Evolutionary conservation across 2,797 vertebrate species (phyloP), one percentile per base, ranked within the genome.

Genomic region (Salmo trutta): DNA sequence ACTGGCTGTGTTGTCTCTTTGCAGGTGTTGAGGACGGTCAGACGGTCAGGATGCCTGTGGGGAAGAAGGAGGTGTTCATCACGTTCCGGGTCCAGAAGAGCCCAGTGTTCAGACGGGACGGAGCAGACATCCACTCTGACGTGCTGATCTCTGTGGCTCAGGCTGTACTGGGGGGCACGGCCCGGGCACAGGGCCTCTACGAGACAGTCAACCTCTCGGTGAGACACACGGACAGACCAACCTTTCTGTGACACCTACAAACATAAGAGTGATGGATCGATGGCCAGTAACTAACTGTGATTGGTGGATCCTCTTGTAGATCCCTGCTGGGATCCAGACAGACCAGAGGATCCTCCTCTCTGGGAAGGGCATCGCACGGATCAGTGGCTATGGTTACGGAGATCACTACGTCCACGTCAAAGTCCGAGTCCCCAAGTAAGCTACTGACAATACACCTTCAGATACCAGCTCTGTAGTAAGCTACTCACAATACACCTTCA

Each of bases 401-500:
- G 98, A 99, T 85, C 98, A 99, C 92, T 99, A 98, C 75, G 92
- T 99, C 82, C 97, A 99, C 59, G 83, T 99, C 79, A 99, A 98
- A 93, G 93, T 99, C 76, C 96, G 93, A 92, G 84, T 99, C 85
- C 98, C 98, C 71, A 98, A 96, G 98, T 99, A 93, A 94, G 97
- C 19, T 17, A 10, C n/a, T 3, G 0, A 2, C 54, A 47, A 0
- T 47, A 79, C 24, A 65, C 5, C 51, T n/a, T 65, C 0, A 65
- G 2, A 64, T 21, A 64, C 3, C 62, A 10, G 10, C 52, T 62
- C 29, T n/a, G 12, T 71, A 1, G 33, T 12, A 16, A 16, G 19
- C 31, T 3, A 53, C 17, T 53, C 33, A 59, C 54, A 56, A 0
- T n/a, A 2, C 17, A 17, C 54, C 17, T 59, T n/a, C 1, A 64